Base-by-base conservation (phyloP, 2,113 vertebrate species). In the Eolophus roseicapilla region DNA sequence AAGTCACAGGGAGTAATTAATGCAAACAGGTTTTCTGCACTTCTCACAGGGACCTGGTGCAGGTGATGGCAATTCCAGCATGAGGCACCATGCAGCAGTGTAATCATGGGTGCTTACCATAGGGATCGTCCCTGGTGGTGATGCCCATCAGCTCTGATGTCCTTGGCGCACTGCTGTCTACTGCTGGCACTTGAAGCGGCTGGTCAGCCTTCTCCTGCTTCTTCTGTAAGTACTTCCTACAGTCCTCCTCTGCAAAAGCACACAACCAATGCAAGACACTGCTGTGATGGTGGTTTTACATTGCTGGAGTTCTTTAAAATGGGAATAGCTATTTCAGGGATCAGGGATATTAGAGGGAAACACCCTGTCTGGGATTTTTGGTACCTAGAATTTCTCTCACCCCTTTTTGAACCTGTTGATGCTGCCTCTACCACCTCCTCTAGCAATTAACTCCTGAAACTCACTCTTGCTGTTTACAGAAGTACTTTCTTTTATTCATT, bases 131-230 rank as follows among this genome's bases (percentile, higher is more conserved):
- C 4, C 95, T 95, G n/a, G 97, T 97, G 27, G 99, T 99, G 96
- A 99, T 98, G 41, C 98, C 98, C 4, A 74, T 35, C 77, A 96
- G 90, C 20, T 98, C 98, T 0, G 64, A 76, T 0, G 98, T 98
- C 78, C 90, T 98, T 0, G 98, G 98, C 37, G 97, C 59, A 7
- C 99, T 99, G 98, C 99, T 99, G 97, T 99, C 99, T 11, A 99
- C 98, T 17, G 98, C 98, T 1, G 97, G 97, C 37, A 99, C 99
- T 76, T 99, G 99, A 20, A 99, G 46, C 0, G 99, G 99, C 41
- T 98, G 98, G 52, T 98, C 96, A 0, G 93, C 84, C 33, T 95
- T 88, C 11, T 97, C 94, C 41, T 95, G 92, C 69, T 95, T 96
- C 95, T 95, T 98, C 76, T 95, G 76, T 7, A 97, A n/a, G 86